Base-by-base conservation (phyloP, 2,113 vertebrate species). In the Chaenogobius annularis region DNA sequence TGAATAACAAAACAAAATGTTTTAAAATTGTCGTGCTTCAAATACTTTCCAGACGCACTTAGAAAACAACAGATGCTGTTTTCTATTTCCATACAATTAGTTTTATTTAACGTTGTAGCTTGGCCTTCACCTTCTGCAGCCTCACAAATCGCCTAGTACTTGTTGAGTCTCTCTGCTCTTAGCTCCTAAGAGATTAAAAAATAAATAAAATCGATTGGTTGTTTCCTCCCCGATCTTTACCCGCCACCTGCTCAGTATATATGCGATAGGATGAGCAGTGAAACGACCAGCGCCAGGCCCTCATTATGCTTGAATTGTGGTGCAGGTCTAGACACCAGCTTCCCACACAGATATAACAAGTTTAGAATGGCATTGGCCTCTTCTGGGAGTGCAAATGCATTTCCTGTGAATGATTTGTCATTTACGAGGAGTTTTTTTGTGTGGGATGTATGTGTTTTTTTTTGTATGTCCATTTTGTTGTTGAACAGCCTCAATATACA, bases 111-210 rank as follows among this genome's bases (percentile, higher is more conserved):
- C 13, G 35, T 11, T 44, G 1, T 40, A 6, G 13, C 23, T 17
- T 5, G 5, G 22, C 43, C 46, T 31, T 48, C 10, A 7, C 58
- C 70, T 66, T 47, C 55, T 48, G 59, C 46, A 35, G 2, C 47
- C 0, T 14, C 47, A 58, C 47, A 44, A 31, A 48, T 73, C 64
- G 74, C 77, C 0, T 70, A 83, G 71, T 72, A 58, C 23, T 43
- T 23, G 20, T 52, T 72, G 65, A 74, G 68, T 50, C 61, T 26
- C 66, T 37, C 74, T 62, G 70, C 0, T 7, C 3, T 71, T 48
- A 26, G 23, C 15, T 20, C 15, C 59, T 72, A 52, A 11, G 52
- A 13, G 75, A 75, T 78, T 64, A 72, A 19, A 72, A 61, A 40
- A 40, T 31, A 31, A 31, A 31, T 31, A 40, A 46, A 50, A 78